Base-by-base conservation (phyloP, 2,888 invertebrate species). In the Drosophila pegasa region DNA sequence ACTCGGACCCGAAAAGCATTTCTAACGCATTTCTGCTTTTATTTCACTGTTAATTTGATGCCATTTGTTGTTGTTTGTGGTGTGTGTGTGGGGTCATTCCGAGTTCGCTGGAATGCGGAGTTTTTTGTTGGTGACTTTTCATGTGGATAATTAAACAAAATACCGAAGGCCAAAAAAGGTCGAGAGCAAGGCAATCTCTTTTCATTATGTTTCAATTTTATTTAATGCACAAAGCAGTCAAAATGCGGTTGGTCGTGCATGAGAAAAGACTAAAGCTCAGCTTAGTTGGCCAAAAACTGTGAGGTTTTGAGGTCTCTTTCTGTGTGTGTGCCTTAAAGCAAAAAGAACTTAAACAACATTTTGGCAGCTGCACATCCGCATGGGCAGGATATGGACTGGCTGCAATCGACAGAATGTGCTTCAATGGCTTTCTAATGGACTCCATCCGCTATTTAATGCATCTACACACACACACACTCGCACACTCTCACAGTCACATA, bases 351-450 rank as follows among this genome's bases (percentile, higher is more conserved):
- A 20, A 71, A 77, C 59, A 65, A 65, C 56, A 76, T 83, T 70
- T 82, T 85, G 79, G 79, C 88, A 87, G 69, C 66, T 82, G 86
- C 67, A 78, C 71, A 74, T 71, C 79, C 86, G 66, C 48, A 48
- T 59, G 57, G 62, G 22, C 79, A 68, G 87, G 76, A 83, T 87
- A 68, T 83, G 69, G 50, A 82, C 68, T 68, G 67, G 70, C 84
- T 89, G 89, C 85, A 87, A 88, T 88, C 85, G 87, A 81, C 87
- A 79, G 77, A 87, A 85, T 87, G 87, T 84, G 89, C 87, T 85
- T 85, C 89, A 85, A 85, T 85, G 84, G 77, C 75, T 85, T 85
- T 88, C 85, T 88, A 85, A 85, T 85, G 85, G 85, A 85, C 88
- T 88, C 66, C 68, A 83, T 84, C 88, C 87, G 88, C 88, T 75